Base-by-base conservation (phyloP, 2,113 vertebrate species). In the Hystrix brachyura region DNA sequence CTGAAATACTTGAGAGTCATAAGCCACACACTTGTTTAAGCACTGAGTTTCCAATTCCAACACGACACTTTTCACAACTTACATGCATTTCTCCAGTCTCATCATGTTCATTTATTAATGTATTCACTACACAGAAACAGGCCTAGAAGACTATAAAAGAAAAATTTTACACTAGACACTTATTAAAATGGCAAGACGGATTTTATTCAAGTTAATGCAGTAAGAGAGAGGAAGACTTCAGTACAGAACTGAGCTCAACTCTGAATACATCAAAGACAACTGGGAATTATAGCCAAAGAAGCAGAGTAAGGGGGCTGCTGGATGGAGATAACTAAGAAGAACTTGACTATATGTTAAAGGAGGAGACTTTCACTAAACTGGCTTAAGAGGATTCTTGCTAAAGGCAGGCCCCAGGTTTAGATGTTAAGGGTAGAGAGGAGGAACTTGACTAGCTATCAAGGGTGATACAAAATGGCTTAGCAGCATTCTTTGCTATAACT, bases 291-390 rank as follows among this genome's bases (percentile, higher is more conserved):
- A 34, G 57, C 34, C 78, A 83, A 74, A 43, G 29, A 79, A 48
- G 7, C 4, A 76, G 34, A 82, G 17, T 6, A 6, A 90, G 27
- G 62, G n/a, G 19, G 0, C 72, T 4, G 55, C 55, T 17, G 18
- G 23, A 7, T 46, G 3, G 76, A 90, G 94, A 90, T 57, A 74
- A 67, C 71, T 76, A 79, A 92, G 71, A 89, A 78, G 92, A 91
- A 64, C 34, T 62, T 89, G 57, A 78, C 87, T 43, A 32, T 7
- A 64, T 59, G 87, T 48, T 51, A 90, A 94, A 9, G 46, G 43
- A 83, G n/a, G 46, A 19, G 25, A 82, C 83, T 72, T 51, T 46
- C 71, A 53, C 11, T 65, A 59, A 94, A 57, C 48, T 27, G 6
- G 12, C 25, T 59, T 60, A 55, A 67, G 32, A 67, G 19, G 57